Base-by-base conservation (phyloP, 2,797 vertebrate genomes). In the Petrocephalus sullivani region DNA sequence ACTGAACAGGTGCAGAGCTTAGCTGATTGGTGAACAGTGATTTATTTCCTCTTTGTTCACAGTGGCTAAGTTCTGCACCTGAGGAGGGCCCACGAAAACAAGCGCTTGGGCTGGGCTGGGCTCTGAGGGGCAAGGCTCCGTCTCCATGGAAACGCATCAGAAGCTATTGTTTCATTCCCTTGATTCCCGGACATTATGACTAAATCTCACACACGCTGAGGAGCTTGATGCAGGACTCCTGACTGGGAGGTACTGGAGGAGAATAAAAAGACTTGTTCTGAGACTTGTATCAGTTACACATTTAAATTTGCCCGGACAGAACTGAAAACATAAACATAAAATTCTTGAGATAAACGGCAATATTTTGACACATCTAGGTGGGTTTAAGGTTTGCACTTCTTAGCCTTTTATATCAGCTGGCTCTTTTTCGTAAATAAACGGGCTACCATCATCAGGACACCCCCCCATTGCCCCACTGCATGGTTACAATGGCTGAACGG, bases 31-130 rank as follows among this genome's bases (percentile, higher is more conserved):
- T 99, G 98, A 99, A 99, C 98, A 99, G 98, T 99, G 97, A 98
- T 97, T 98, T 96, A 96, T 97, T 95, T 94, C 96, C 96, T 97
- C 98, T 97, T 98, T 99, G 98, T 99, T 99, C 98, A 99, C 98
- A 99, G 98, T 99, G 98, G 98, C 98, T 99, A 99, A 99, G 98
- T 99, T 99, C 98, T 99, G 98, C 98, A 97, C 97, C 97, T 98
- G 96, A 97, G 95, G 96, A 96, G 97, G 97, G 96, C 95, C 96
- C 94, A 90, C 93, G 89, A 90, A 91, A 21, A 85, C 87, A 33
- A 85, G 19, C 33, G 41, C 46, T 51, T 78, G 33, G 83, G 53
- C 51, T 78, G 33, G 83, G 53, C 51, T 54, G 33, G 6, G 28
- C 1, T 2, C 54, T 23, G 56, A 87, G 56, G n/a, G 21, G 49